phyloP scores from a whole-genome alignment of 2,888 invertebrate species.

The Habroteleia sp. region DNA sequence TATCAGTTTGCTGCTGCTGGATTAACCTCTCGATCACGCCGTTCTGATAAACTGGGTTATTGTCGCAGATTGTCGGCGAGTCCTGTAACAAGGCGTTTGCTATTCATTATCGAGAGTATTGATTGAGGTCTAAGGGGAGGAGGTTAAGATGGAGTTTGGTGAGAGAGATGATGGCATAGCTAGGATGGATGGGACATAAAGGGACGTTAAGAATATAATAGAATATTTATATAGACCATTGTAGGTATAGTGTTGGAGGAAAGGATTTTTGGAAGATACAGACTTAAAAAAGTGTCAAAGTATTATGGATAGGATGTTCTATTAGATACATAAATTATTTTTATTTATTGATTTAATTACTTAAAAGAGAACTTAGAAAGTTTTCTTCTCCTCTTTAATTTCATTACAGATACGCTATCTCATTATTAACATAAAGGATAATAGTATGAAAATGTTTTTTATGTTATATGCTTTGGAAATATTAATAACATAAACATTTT shows the following conservation, averaged over 20 bases:
- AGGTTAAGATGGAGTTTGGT: slow-evolving; percentile 32
- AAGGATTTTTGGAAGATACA: not conserved
- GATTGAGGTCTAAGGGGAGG: slow-evolving; percentile 15
- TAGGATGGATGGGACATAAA: slow-evolving; percentile 2
- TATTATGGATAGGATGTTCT: no score
- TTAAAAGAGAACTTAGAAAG: no score
- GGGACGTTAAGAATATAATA: not conserved
- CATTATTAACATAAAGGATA: no score
- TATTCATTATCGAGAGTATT: slow-evolving; percentile 54
- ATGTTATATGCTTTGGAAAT: no score
- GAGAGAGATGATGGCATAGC: slow-evolving; percentile 6
- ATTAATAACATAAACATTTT: no score
- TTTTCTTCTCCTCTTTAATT: no score
- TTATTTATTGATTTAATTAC: no score
- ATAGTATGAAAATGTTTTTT: no score
- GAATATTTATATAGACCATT: slow-evolving; percentile 28
- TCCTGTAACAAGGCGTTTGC: slow-evolving; percentile 67
- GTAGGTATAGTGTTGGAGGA: not conserved
- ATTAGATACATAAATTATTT: no score
- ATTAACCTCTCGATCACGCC: slow-evolving; percentile 82
- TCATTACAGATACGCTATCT: no score
- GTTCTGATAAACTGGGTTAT: slow-evolving; percentile 81
- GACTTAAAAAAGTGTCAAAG: no score
- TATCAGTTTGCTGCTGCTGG: slow-evolving; percentile 69
- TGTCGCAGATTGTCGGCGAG: slow-evolving; percentile 74